phyloP scores from a whole-genome alignment of 2,113 vertebrate species.

The Pedionomus torquatus region DNA sequence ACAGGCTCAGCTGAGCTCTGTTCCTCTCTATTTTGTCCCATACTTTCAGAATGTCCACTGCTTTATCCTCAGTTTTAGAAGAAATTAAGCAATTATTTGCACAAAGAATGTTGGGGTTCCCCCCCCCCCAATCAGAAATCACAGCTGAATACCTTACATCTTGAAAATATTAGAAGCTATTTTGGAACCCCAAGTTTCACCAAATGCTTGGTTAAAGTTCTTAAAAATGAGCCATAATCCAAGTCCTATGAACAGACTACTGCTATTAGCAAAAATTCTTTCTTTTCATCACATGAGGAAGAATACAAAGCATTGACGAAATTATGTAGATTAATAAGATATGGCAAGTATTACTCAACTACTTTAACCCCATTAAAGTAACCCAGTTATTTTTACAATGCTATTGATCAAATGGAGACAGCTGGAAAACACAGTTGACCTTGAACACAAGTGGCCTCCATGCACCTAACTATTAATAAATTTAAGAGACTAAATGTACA shows the following conservation, averaged over 20 bases:
- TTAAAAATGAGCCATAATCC: not conserved
- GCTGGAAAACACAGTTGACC: not conserved
- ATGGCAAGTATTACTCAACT: slow-evolving; percentile 9
- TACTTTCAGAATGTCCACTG: not conserved
- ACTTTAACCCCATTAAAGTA: not conserved
- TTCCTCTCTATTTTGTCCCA: not conserved
- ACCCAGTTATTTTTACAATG: not conserved
- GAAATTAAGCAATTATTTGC: not conserved
- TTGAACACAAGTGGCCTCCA: not conserved
- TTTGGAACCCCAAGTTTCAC: not conserved
- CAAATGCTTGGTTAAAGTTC: not conserved
- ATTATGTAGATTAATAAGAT: slow-evolving; percentile 13
- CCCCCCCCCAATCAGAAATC: no score
- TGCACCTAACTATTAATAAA: not conserved
- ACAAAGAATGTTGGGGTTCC: no score
- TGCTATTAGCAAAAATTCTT: slow-evolving; percentile 5
- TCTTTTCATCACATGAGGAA: not conserved
- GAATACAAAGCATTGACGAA: not conserved
- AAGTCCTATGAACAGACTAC: not conserved
- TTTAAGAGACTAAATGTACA: not conserved
- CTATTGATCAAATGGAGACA: not conserved
- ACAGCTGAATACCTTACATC: not conserved
- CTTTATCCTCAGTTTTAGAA: not conserved
- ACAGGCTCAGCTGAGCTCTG: not conserved
- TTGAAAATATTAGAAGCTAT: not conserved